phyloP scores from a whole-genome alignment of 2,888 invertebrate genomes.

The Polylopha cassiicola region DNA sequence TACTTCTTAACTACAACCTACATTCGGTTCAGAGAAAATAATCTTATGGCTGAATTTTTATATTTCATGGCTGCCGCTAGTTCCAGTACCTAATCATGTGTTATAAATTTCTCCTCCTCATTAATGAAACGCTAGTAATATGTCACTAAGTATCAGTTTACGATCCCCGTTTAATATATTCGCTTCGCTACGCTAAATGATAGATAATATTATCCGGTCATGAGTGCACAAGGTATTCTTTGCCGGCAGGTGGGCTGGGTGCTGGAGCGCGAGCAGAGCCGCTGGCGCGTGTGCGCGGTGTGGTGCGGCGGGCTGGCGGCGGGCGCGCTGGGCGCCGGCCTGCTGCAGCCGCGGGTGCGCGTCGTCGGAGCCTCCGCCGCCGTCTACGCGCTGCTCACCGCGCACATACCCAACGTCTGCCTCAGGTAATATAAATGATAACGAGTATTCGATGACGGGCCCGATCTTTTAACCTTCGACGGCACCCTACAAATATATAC shows the following conservation, averaged over 20 bases:
- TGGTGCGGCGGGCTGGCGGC: constrained; percentile 87
- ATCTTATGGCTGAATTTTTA: too few relatives aligned
- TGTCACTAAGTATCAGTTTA: too few relatives aligned
- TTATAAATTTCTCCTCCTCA: too few relatives aligned
- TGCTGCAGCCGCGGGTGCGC: constrained; percentile 84
- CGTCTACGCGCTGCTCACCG: constrained; percentile 91
- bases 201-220: background rate
- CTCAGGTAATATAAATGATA: constrained; percentile 54
- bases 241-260: constrained; percentile 67
- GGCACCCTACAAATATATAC: background rate
- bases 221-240: background rate
- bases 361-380: constrained; percentile 94
- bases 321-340: constrained; percentile 85
- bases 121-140: too few relatives aligned
- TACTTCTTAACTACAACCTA: too few relatives aligned
- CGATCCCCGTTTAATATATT: too few relatives aligned
- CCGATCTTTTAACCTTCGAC: background rate
- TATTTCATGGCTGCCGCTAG: too few relatives aligned
- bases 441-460: background rate
- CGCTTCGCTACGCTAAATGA: too few relatives aligned
- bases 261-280: constrained; percentile 84
- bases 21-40: too few relatives aligned
- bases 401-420: constrained; percentile 90
- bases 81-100: too few relatives aligned
- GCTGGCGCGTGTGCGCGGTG: constrained; percentile 81